Evolutionary conservation across 1,140 invertebrate genomes (phyloP).

Genomic region (Propsilocerus akamusi): DNA sequence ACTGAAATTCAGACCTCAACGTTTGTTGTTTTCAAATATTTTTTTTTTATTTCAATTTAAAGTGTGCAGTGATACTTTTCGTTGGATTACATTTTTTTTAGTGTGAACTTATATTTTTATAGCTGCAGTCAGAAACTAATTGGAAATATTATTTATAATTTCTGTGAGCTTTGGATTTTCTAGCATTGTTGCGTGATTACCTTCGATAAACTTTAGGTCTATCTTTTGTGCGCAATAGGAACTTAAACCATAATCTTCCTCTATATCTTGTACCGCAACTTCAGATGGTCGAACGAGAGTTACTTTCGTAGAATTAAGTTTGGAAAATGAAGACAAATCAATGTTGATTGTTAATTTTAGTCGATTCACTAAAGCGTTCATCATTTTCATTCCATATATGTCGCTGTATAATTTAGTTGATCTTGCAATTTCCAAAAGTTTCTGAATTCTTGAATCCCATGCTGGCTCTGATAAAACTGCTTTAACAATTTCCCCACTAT

Average conservation of each 20-base stretch:
- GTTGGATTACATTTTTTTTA: no score
- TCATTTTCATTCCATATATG: conserved; percentile 26
- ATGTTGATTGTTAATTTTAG: conserved; percentile 32
- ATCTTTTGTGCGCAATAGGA: conserved; percentile 28
- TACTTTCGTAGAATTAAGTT: conserved; percentile 31
- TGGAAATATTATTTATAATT: conserved; percentile 62
- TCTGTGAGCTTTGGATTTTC: conserved; percentile 41
- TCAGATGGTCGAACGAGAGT: conserved; percentile 40
- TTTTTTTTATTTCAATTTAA: no score
- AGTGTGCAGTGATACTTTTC: no score
- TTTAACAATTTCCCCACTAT: conserved; percentile 12
- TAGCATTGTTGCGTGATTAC: conserved; percentile 50
- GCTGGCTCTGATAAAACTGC: conserved; percentile 7
- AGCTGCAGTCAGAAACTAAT: conserved; percentile 86
- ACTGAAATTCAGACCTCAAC: no score
- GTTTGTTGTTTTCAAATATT: no score
- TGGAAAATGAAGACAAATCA: conserved; percentile 19
- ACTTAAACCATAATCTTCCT: conserved; percentile 44
- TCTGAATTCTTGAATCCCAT: conserved; percentile 12
- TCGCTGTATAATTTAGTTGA: conserved; percentile 25
- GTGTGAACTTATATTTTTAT: no score
- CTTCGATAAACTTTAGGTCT: conserved; percentile 35
- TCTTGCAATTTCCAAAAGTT: conserved; percentile 16
- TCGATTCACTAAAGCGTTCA: conserved; percentile 30
- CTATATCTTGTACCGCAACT: conserved; percentile 24